Base-by-base conservation (phyloP, 2,797 vertebrate species). In the Lagocephalus sceleratus region DNA sequence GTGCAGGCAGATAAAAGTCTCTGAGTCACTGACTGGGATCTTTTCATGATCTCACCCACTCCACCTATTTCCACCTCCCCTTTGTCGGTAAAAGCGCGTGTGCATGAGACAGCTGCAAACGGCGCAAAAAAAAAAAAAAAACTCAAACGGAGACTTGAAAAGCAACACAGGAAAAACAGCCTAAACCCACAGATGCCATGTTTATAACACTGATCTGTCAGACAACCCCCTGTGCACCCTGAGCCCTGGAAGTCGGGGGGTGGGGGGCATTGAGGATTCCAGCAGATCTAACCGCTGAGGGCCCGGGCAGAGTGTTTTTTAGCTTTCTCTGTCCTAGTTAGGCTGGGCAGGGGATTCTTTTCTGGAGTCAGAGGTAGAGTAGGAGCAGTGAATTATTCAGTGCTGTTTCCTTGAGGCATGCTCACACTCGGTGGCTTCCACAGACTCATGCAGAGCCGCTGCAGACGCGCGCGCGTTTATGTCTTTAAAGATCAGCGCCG, bases 331-430 rank as follows among this genome's bases (percentile, higher is more conserved):
- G 79, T 79, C 83, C 78, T 82, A 83, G 79, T 88, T 90, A 83
- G 63, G 46, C 60, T 52, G 44, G 39, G 54, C 29, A 66, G 61
- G 55, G 66, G 68, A 72, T 76, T 80, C 38, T 69, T 81, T 40
- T 68, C 63, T 71, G 62, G 57, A 83, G 69, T 67, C 71, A 78
- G 71, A 77, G 78, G 66, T 66, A 40, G 64, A 82, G 73, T 78
- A 66, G 73, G 47, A 68, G 70, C 73, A 57, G 78, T 90, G 75
- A 90, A 90, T 91, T 81, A 91, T 88, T 90, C 74, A 87, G 61
- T 43, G 70, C 64, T 48, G 71, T 67, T 81, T 83, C 69, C 75
- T 82, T 78, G 65, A 72, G 79, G 63, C 78, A 26, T 54, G 64
- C 66, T 60, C 63, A 53, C 72, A 57, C 57, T 55, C 61, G 64